These are phyloP conservation scores for Melanotaenia duboulayi DNA, from an alignment of 2,113 vertebrate species.

Conservation along the genomic window DNA sequence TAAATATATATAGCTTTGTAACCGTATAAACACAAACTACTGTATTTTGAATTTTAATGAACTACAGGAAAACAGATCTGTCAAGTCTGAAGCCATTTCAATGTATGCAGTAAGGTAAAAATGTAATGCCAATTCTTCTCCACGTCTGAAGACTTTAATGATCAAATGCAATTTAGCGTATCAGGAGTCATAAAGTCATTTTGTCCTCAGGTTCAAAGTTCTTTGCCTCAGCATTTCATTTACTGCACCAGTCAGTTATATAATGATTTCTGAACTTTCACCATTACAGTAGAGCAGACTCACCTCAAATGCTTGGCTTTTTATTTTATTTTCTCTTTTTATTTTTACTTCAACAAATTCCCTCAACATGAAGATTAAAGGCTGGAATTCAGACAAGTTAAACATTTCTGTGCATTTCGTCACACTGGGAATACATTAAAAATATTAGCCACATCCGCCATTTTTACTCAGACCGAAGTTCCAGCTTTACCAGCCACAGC, in stretches of 20 bases:
- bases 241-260: background rate
- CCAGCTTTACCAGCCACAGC: background rate
- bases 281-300: constrained; percentile 13
- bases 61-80: background rate
- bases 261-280: constrained; percentile 24
- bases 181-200: no score
- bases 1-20: no score
- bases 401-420: background rate
- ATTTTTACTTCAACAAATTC: background rate
- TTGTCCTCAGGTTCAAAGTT: background rate
- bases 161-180: no score
- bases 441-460: no score
- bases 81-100: background rate
- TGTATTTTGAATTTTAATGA: no score
- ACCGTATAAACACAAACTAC: no score
- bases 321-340: background rate
- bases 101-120: background rate
- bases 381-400: background rate
- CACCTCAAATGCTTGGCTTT: constrained; percentile 3
- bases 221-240: background rate
- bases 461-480: background rate
- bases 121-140: background rate
- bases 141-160: background rate
- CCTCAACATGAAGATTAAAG: background rate
- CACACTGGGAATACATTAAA: no score